Conservation (phyloP, 2,797 vertebrate genomes). For the Rousettus madagascariensis region DNA sequence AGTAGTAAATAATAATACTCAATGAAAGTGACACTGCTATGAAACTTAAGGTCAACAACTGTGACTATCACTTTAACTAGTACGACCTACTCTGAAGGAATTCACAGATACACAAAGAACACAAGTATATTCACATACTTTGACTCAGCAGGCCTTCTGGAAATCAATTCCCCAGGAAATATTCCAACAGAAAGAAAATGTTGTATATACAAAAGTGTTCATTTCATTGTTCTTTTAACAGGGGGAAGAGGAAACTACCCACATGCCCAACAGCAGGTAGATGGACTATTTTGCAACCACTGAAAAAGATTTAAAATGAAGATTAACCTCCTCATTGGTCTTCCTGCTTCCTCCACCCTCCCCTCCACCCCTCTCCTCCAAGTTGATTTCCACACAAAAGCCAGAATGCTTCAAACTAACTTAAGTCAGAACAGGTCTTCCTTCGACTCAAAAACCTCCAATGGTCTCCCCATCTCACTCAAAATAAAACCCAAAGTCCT, state of each 20-base stretch:
- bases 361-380: not conserved
- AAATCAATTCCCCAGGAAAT: slow-evolving; percentile 53
- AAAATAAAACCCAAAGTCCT: slow-evolving; percentile 17
- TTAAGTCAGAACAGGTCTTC: not conserved
- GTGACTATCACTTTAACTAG: slow-evolving; percentile 23
- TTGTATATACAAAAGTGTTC: not conserved
- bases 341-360: not conserved
- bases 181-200: slow-evolving; percentile 14
- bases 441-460: not conserved
- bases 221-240: not conserved
- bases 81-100: slow-evolving; percentile 33
- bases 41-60: slow-evolving; percentile 34
- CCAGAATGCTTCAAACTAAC: slow-evolving; percentile 35
- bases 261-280: not conserved
- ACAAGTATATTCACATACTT: slow-evolving; percentile 1
- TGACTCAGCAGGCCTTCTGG: not conserved
- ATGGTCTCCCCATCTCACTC: not conserved
- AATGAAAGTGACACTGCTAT: not conserved
- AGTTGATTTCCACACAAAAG: slow-evolving; percentile 25
- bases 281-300: slow-evolving; percentile 27
- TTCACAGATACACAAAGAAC: slow-evolving; percentile 15
- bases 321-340: not conserved
- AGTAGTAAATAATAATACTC: slow-evolving; percentile 23
- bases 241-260: not conserved
- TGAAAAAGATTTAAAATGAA: slow-evolving; percentile 12